These are phyloP conservation scores for Dendrolimus punctatus DNA, from an alignment of 1,140 invertebrate species.

Conservation along the genomic window DNA sequence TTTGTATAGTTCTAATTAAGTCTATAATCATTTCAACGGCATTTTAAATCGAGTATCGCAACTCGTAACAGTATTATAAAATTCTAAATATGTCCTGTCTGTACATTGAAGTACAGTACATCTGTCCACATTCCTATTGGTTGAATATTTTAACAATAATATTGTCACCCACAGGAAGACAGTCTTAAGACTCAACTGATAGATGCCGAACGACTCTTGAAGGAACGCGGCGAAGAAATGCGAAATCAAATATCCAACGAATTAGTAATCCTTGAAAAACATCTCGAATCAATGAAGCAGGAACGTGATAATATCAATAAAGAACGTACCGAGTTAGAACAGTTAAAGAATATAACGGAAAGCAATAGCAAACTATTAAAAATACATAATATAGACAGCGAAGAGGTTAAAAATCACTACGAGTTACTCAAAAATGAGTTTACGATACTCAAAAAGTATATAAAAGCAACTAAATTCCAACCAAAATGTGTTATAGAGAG, in stretches of 20 bases:
- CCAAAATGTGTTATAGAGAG: conserved; percentile 35
- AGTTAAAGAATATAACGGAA: conserved; percentile 22
- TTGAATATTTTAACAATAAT: neutral
- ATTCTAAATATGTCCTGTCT: no score
- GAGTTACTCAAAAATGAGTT: conserved; percentile 38
- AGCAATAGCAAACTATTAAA: conserved; percentile 15
- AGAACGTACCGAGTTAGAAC: conserved; percentile 37
- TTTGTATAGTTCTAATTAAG: no score
- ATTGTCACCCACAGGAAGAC: conserved; percentile 33
- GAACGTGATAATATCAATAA: conserved; percentile 43
- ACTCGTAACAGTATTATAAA: no score
- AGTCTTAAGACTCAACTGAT: conserved; percentile 36
- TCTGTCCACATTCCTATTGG: no score
- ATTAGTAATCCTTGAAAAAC: conserved; percentile 30
- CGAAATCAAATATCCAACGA: conserved; percentile 46
- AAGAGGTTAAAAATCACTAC: conserved; percentile 27
- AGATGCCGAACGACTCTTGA: conserved; percentile 41
- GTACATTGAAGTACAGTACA: no score
- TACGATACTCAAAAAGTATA: conserved; percentile 27
- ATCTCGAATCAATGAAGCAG: conserved; percentile 36
- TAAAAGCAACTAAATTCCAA: conserved; percentile 23
- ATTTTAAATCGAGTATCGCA: no score
- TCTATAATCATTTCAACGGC: no score
- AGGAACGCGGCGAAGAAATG: conserved; percentile 44
- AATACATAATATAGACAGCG: conserved; percentile 19